Conservation (phyloP, 2,113 vertebrate genomes). For the Agapornis roseicollis region DNA sequence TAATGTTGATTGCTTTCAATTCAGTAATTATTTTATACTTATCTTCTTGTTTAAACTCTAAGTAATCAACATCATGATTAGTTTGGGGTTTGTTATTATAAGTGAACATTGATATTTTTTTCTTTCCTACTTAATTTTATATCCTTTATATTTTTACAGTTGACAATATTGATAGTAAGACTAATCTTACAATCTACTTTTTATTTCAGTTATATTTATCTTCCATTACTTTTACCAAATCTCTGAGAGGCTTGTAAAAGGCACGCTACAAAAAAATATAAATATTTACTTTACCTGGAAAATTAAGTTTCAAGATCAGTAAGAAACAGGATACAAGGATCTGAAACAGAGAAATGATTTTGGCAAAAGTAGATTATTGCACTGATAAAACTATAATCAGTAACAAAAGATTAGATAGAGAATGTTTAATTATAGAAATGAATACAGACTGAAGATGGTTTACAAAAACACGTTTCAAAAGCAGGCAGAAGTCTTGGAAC, state of each 20-base stretch:
- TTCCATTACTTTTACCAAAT: background rate
- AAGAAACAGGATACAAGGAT: background rate
- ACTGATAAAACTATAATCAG: background rate
- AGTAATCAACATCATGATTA: background rate
- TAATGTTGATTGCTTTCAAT: background rate
- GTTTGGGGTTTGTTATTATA: background rate
- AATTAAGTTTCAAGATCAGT: background rate
- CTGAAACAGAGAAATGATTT: background rate
- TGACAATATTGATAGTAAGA: background rate
- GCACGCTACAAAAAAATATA: background rate
- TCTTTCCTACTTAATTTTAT: background rate
- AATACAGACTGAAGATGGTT: background rate
- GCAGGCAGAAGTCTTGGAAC: background rate
- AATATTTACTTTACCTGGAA: background rate
- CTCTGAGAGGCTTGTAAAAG: background rate
- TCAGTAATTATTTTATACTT: background rate
- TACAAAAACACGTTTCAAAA: background rate
- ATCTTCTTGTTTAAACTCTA: background rate
- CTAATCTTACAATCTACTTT: background rate
- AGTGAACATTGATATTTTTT: background rate
- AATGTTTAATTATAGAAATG: background rate
- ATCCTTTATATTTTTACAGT: background rate
- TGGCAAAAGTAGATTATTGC: background rate
- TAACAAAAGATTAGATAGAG: background rate
- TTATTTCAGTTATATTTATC: background rate